Evolutionary conservation across 2,888 invertebrate species (phyloP).

Genomic region (Hirtodrosophila trivittata): DNA sequence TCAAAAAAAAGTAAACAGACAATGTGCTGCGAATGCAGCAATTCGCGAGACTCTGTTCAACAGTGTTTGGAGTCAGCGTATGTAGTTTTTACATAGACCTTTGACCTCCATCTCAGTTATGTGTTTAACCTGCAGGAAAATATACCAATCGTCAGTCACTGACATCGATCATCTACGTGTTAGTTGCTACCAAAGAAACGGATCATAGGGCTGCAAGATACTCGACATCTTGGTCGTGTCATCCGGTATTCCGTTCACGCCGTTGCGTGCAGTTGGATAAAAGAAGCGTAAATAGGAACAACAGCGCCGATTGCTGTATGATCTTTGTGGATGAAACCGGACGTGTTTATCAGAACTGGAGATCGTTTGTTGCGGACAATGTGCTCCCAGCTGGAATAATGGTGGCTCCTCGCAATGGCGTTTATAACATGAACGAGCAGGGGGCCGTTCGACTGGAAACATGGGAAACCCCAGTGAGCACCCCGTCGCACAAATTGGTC

Average conservation of each 20-base stretch:
- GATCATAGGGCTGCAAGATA: constrained; percentile 41
- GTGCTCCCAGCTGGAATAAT: constrained; percentile 83
- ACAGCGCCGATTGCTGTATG: constrained; percentile 80
- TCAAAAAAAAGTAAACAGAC: not conserved
- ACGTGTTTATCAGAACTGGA: constrained; percentile 85
- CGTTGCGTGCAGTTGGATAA: constrained; percentile 63
- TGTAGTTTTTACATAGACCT: constrained; percentile 35
- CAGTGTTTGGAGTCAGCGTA: constrained; percentile 80
- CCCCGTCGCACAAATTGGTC: constrained; percentile 29
- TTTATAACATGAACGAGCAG: constrained; percentile 63
- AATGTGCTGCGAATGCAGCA: constrained; percentile 9
- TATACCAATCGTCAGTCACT: constrained; percentile 78
- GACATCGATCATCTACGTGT: constrained; percentile 78
- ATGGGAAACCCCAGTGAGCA: constrained; percentile 71
- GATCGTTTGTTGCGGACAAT: constrained; percentile 83
- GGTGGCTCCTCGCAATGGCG: constrained; percentile 84
- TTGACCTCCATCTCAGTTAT: no score
- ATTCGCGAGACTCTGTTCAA: constrained; percentile 59
- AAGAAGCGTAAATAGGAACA: constrained; percentile 56
- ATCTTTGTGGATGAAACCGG: constrained; percentile 81
- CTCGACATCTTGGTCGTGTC: constrained; percentile 65
- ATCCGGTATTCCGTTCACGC: constrained; percentile 79
- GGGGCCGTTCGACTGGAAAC: constrained; percentile 61
- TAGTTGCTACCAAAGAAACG: constrained; percentile 63
- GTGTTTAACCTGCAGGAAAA: constrained; percentile 65